phyloP scores from a whole-genome alignment of 2,888 invertebrate genomes.

The Drosophila rubida region DNA sequence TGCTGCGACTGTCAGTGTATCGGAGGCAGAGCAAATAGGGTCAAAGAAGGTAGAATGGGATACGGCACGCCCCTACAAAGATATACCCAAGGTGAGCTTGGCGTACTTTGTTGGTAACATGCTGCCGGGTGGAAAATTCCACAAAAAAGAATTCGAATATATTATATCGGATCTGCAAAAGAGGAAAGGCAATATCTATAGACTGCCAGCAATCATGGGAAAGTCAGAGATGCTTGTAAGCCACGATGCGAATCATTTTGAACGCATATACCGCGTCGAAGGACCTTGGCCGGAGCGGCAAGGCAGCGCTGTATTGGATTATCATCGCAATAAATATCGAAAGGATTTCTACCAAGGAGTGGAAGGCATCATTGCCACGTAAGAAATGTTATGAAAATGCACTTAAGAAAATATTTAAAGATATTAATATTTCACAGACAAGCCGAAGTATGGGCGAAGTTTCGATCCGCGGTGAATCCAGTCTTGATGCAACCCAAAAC shows the following conservation, averaged over 20 bases:
- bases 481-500: slow-evolving; percentile 87
- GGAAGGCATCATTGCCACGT: slow-evolving; percentile 70
- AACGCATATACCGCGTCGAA: slow-evolving; percentile 85
- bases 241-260: slow-evolving; percentile 86
- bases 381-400: neutral
- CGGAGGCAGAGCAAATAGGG: neutral
- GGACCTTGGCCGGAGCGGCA: slow-evolving; percentile 85
- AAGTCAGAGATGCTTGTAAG: slow-evolving; percentile 78
- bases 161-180: slow-evolving; percentile 45
- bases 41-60: slow-evolving; percentile 60
- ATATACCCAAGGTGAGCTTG: slow-evolving; percentile 62
- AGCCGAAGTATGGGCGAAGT: slow-evolving; percentile 87
- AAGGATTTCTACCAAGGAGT: slow-evolving; percentile 67
- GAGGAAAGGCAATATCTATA: slow-evolving; percentile 83
- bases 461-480: slow-evolving; percentile 88
- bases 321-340: slow-evolving; percentile 81
- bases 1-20: slow-evolving; percentile 19
- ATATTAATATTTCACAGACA: slow-evolving; percentile 33
- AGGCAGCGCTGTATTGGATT: slow-evolving; percentile 80
- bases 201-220: slow-evolving; percentile 81
- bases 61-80: slow-evolving; percentile 61
- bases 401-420: neutral
- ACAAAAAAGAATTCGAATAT: slow-evolving; percentile 48
- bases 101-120: slow-evolving; percentile 32
- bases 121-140: slow-evolving; percentile 72